Conservation (phyloP, 2,113 vertebrate species). For the Maccullochella peelii region DNA sequence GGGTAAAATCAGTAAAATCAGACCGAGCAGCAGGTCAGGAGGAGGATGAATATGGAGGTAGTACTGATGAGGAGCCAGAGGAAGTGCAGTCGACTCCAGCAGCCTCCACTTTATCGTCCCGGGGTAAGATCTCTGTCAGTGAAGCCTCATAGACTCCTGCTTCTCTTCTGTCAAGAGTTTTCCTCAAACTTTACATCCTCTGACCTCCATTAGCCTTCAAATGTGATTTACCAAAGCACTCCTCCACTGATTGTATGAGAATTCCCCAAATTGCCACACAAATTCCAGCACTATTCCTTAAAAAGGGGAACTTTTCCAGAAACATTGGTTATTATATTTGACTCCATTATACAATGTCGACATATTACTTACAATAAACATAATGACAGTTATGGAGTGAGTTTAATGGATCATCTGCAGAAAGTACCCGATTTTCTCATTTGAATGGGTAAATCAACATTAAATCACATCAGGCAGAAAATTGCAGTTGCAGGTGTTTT, state of each 20-base stretch:
- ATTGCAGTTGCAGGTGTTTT: not conserved
- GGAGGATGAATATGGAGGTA: slow-evolving; percentile 77
- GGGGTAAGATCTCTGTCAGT: slow-evolving; percentile 32
- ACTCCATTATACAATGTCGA: not conserved
- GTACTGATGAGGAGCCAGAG: slow-evolving; percentile 77
- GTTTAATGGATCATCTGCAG: not conserved
- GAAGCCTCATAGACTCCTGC: not conserved
- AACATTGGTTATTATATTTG: not conserved
- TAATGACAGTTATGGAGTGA: not conserved
- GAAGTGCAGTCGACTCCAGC: slow-evolving; percentile 10
- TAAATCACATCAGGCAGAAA: not conserved
- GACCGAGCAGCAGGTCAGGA: not conserved
- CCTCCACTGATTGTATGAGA: too few relatives aligned
- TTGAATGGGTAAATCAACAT: not conserved
- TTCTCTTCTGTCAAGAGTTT: too few relatives aligned
- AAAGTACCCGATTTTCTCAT: not conserved
- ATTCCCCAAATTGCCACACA: too few relatives aligned
- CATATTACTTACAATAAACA: not conserved
- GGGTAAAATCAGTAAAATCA: not conserved
- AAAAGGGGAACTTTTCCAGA: not conserved
- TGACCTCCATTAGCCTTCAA: not conserved
- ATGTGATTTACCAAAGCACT: not conserved
- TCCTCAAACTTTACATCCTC: too few relatives aligned
- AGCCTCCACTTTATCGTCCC: not conserved
- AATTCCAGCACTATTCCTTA: too few relatives aligned